Base-by-base conservation (phyloP, 2,797 vertebrate species). In the Halcyon leucocephala region DNA sequence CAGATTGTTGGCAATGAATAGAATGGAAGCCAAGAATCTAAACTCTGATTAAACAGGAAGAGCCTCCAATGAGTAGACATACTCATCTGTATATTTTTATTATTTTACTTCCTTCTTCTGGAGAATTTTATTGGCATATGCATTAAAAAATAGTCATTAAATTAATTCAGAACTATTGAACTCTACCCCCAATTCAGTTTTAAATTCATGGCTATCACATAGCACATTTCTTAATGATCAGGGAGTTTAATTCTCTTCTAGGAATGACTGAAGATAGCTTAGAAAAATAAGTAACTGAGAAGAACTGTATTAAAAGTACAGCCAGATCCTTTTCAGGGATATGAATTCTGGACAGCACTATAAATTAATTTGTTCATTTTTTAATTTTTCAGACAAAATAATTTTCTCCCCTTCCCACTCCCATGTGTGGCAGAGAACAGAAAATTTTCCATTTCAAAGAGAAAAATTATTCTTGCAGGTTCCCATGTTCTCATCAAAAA, bases 391-490 rank as follows among this genome's bases (percentile, higher is more conserved):
- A 37, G 42, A 76, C 8, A n/a, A 10, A 82, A 61, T 28, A 14
- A 24, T 76, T 79, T 85, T 88, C 21, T 83, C 24, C n/a, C 33
- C 11, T 95, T 86, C n/a, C 20, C n/a, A 58, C 20, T 90, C 26
- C 10, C 55, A 78, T 57, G 9, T 57, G 78, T 21, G 33, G 31
- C 20, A 87, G 18, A 76, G 41, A 93, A 81, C 7, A 66, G 8
- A 78, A 22, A 0, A 46, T n/a, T 80, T 92, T 85, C 41, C 41
- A 62, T 61, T 82, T 89, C 80, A 37, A 79, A n/a, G 46, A 90
- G 73, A 91, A 96, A 90, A 95, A 11, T 26, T 74, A 42, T 86
- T 94, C 46, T 91, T 87, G 69, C 49, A 71, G 52, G 29, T 94
- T 85, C 49, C 58, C 78, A n/a, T 19, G 19, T 76, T 82, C 65